Evolutionary conservation across 2,888 invertebrate genomes (phyloP), one percentile per base, ranked within the genome.

Genomic region (Pocota personata): DNA sequence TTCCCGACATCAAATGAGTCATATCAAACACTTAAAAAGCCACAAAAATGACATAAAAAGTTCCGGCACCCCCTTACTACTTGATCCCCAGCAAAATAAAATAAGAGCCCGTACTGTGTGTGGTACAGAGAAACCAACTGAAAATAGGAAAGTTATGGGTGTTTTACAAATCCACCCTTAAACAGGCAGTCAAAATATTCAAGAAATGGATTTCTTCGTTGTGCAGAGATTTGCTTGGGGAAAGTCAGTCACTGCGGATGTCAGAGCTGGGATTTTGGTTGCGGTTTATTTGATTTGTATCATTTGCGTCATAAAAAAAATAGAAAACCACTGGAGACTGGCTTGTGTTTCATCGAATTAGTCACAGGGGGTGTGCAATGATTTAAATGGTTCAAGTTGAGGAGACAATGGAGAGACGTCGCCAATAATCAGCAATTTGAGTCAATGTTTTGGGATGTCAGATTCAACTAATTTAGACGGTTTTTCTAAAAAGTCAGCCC

Each of bases 11-110:
- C 37, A 57, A 84, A 84, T 86, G 83, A 84, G 72, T 79, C 83
- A 84, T 84, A 84, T 84, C 83, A 84, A 84, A 86, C 86, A 86
- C 86, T 86, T 86, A 86, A 86, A 86, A 86, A 82, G 72, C 86
- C 80, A 80, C 86, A 86, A 86, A 86, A 86, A 72, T 62, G 50
- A 67, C 82, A 86, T 86, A 86, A 86, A 86, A 86, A 77, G 66
- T 77, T 86, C 82, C 86, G 82, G 60, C 40, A 67, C 40, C 46
- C 52, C 60, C 50, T 48, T 8, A 37, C 21, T 6, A n/a, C 40
- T 52, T 55, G 10, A 30, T 10, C 40, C 27, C 37, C 12, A 40
- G n/a, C 16, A 30, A 0, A 2, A 6, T 14, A 37, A 10, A 48
- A 32, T 32, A 0, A 50, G 14, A 46, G 35, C n/a, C 35, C 16